Conservation (phyloP, 2,113 vertebrate genomes). For the Arothron firmamentum region DNA sequence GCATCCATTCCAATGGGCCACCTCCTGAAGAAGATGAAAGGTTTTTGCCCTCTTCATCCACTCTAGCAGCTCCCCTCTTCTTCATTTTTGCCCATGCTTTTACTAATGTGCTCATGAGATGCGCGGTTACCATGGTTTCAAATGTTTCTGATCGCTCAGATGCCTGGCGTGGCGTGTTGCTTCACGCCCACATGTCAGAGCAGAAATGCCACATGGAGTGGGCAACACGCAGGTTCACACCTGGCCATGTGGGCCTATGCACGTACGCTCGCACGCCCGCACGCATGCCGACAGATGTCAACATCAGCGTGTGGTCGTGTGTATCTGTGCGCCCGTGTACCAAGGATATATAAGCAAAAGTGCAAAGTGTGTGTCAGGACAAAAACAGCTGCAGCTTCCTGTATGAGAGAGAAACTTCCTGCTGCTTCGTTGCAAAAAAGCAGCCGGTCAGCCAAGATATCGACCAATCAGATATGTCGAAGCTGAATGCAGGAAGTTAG, state of each 20-base stretch:
- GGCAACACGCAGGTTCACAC: neutral
- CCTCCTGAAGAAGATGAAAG: slow-evolving; percentile 8
- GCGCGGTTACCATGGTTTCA: slow-evolving; percentile 65
- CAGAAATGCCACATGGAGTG: slow-evolving; percentile 26
- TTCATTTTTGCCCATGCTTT: slow-evolving; percentile 29
- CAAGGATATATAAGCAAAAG: slow-evolving; percentile 31
- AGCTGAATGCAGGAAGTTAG: slow-evolving; percentile 72
- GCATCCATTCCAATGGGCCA: too few relatives aligned
- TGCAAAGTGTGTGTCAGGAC: slow-evolving; percentile 51
- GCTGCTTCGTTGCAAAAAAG: slow-evolving; percentile 60
- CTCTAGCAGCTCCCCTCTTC: slow-evolving; percentile 13
- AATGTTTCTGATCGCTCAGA: slow-evolving; percentile 56
- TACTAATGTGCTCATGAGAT: slow-evolving; percentile 43
- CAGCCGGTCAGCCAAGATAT: slow-evolving; percentile 62
- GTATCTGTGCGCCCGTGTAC: slow-evolving; percentile 14
- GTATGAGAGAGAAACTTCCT: slow-evolving; percentile 66
- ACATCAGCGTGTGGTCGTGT: neutral
- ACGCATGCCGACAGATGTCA: neutral
- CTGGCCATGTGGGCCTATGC: neutral
- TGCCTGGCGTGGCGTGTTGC: slow-evolving; percentile 47
- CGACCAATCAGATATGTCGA: slow-evolving; percentile 66
- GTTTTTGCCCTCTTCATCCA: slow-evolving; percentile 4
- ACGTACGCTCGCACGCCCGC: slow-evolving; percentile 3
- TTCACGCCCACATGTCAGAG: slow-evolving; percentile 56
- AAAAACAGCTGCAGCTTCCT: slow-evolving; percentile 69